phyloP scores from a whole-genome alignment of 2,113 vertebrate genomes.

The Cricetomys ansorgei region DNA sequence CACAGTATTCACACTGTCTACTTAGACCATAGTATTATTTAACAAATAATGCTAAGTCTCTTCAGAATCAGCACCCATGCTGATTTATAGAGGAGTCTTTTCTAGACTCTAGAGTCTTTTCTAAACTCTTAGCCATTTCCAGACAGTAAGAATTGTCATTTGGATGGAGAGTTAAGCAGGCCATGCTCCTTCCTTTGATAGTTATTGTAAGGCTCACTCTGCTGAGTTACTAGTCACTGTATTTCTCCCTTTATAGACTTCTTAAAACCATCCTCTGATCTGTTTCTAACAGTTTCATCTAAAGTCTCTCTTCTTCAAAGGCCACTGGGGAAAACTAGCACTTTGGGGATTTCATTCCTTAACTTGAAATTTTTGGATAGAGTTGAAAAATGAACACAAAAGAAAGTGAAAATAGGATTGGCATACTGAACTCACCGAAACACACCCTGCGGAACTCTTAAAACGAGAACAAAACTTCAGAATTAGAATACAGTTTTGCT shows the following conservation, averaged over 20 bases:
- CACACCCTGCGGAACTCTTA: slow-evolving; percentile 58
- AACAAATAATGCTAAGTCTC: neutral
- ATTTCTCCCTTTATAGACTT: neutral
- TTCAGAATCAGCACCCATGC: neutral
- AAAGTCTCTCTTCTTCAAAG: slow-evolving; percentile 1
- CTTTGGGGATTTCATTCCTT: slow-evolving; percentile 47
- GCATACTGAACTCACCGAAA: slow-evolving; percentile 49
- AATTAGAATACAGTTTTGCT: slow-evolving; percentile 34
- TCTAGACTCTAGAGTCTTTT: neutral
- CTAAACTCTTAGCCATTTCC: neutral
- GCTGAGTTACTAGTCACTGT: neutral
- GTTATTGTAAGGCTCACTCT: neutral
- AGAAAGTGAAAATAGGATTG: slow-evolving; percentile 53
- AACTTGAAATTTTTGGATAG: slow-evolving; percentile 57
- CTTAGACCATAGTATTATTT: neutral
- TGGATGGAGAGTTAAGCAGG: neutral
- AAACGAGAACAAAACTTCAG: slow-evolving; percentile 52
- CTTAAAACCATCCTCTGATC: neutral
- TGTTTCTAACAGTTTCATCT: neutral
- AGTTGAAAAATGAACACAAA: slow-evolving; percentile 52
- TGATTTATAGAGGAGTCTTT: neutral
- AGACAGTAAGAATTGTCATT: neutral
- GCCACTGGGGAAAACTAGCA: neutral
- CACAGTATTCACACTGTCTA: neutral
- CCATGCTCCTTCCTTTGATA: neutral